Evolutionary conservation across 2,888 invertebrate genomes (phyloP), one percentile per base, ranked within the genome.

Genomic region (Cynaeus angustus): DNA sequence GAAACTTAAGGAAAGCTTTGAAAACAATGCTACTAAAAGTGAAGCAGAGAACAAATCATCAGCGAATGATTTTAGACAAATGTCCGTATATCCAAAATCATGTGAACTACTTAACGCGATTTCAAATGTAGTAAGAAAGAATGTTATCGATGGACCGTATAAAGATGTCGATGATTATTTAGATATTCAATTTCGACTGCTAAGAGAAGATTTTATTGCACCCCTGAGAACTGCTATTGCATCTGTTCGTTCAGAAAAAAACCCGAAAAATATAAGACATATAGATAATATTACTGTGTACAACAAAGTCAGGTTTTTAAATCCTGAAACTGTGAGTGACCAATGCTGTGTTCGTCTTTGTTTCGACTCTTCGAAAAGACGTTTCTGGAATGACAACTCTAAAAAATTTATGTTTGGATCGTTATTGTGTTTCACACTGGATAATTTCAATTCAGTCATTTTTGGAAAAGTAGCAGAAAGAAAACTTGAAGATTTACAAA

Each of bases 141-240:
- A 91, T 78, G 88, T 90, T 61, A 82, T 88, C 0, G 82, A 88
- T 45, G 93, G 92, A 12, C 85, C 87, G 0, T 95, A 92, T 80
- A 79, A 85, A 0, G 87, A 87, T 78, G 86, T 91, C 0, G 87
- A 91, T 52, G 90, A 94, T 78, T 96, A 96, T 80, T 85, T 96
- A 21, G 92, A 93, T 76, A 86, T 91, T n/a, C 95, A 95, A 75
- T 94, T 94, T 79, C 88, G 92, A 33, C 85, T 95, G 37, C 81
- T 96, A 53, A 85, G 94, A 33, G 94, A 96, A 85, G 96, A 96
- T 83, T 94, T 93, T 79, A 87, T 94, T 30, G 87, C 88, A 12
- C 94, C 95, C 0, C 81, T 96, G 14, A 85, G 93, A 28, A 88
- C 91, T 78, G 93, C 92, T 69, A 87, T 93, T 52, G 71, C 75